phyloP scores from a whole-genome alignment of 2,797 vertebrate genomes.

The Sebastes trivittatus region DNA sequence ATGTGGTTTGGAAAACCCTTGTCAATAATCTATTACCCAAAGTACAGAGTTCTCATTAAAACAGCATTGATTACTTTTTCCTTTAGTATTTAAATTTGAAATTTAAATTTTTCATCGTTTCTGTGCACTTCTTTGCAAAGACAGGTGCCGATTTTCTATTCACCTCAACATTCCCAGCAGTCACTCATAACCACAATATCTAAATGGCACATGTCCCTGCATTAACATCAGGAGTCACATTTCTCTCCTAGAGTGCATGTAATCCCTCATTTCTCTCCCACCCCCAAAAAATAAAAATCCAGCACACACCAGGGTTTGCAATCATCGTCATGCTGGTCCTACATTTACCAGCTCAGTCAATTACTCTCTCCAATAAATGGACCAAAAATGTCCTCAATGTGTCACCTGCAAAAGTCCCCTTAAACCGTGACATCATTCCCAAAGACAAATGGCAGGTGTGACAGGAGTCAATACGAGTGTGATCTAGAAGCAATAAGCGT shows the following conservation, averaged over 20 bases:
- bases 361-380: conserved; percentile 79
- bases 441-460: conserved; percentile 86
- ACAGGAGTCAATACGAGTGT: conserved; percentile 88
- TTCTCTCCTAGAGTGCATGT: conserved; percentile 34
- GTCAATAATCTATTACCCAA: conserved; percentile 13
- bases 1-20: conserved; percentile 4
- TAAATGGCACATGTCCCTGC: conserved; percentile 39
- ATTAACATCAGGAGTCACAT: conserved; percentile 42
- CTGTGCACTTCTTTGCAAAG: conserved; percentile 33
- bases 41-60: conserved; percentile 30
- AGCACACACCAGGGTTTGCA: conserved; percentile 53
- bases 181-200: conserved; percentile 20
- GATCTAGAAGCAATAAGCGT: conserved; percentile 87
- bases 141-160: conserved; percentile 37
- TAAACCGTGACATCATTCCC: conserved; percentile 81
- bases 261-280: conserved; percentile 45
- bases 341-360: conserved; percentile 83
- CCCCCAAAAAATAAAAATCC: conserved; percentile 34
- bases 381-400: conserved; percentile 81
- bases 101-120: conserved; percentile 17
- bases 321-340: conserved; percentile 61
- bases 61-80: conserved; percentile 25
- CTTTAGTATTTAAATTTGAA: conserved; percentile 8
- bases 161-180: conserved; percentile 15
- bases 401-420: conserved; percentile 78